Base-by-base conservation (phyloP, 2,888 invertebrate species). In the Ophion costatus region DNA sequence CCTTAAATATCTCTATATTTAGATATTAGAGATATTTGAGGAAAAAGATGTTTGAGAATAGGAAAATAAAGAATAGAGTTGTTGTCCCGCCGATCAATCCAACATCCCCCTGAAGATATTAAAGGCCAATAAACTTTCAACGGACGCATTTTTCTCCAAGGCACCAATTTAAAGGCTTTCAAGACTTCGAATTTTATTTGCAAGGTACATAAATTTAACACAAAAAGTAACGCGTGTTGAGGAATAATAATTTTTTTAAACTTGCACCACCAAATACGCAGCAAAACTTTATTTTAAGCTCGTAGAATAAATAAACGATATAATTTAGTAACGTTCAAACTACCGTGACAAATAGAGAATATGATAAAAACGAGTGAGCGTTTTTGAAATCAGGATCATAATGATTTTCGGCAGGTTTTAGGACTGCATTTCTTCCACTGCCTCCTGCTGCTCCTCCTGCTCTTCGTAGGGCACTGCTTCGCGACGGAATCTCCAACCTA, bases 401-500 rank as follows among this genome's bases (percentile, higher is more conserved):
- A 57, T 1, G 24, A 70, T 56, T 56, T 70, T 24, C 0, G 61
- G 3, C n/a, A n/a, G 3, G 17, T 33, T 76, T 80, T 22, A 71
- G 63, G 20, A 82, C 17, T 71, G 45, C n/a, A 51, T 9, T 69
- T 73, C 80, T 24, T 80, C 73, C 7, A 10, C 57, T 5, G 22
- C n/a, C 42, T 81, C 69, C 56, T 78, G 69, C 56, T 82, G 66
- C 38, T 64, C 82, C n/a, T 59, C 79, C 56, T 82, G 71, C 38
- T 77, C 82, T 17, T 59, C 83, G 42, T 83, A 66, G n/a, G 77
- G 80, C 57, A 17, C 17, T 0, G 66, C 79, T 51, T 80, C 83
- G 9, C 87, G 81, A 69, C 87, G 86, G 83, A 84, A 86, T 84
- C 86, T 75, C 85, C 81, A 82, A 22, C 86, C 88, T 17, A 86